Base-by-base conservation (phyloP, 2,888 invertebrate genomes). In the Caenorhabditis sulstoni region DNA sequence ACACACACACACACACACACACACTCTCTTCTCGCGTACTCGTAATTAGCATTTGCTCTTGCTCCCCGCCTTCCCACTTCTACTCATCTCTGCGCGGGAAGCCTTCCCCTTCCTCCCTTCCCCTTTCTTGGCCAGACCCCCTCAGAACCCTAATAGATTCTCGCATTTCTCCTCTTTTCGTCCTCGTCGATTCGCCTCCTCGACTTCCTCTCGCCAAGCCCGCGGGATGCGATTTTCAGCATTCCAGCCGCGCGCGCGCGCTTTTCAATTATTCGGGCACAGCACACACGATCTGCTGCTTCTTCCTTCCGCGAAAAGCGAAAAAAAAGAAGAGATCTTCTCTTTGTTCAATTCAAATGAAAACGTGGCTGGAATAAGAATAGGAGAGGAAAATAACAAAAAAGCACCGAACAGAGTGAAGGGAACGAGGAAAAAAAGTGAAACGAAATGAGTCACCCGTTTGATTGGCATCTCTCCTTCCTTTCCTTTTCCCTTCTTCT, bases 11-110 rank as follows among this genome's bases (percentile, higher is more conserved):
- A 22, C 55, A 16, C 52, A 23, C 52, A 23, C 52, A 23, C 41
- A 23, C 29, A 16, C 45, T 29, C 59, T 47, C 20, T 55, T 67
- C 57, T 50, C 37, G 39, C 66, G n/a, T 67, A 50, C 65, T 65
- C 65, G 66, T 66, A 66, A 66, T 66, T 66, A 66, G 66, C 66
- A 66, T 66, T 66, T 66, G 66, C 66, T 66, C 55, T 66, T 29
- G 29, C 29, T 68, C 50, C n/a, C 44, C 39, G 37, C 47, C 35
- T 55, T 22, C 65, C 50, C 50, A 12, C 57, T 49, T 14, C 52
- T 64, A 11, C 44, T 22, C 35, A 12, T 49, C 47, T 49, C 47
- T 29, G 29, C 29, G 29, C 29, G 29, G 29, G 29, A 18, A 47
- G 14, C 18, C 44, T 45, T 61, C 61, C 61, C 11, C 37, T 39